Percentiles rank a stretch among this genome's conserved stretches.
Conservation (phyloP, 1,140 invertebrate genomes). For the Leptinotarsa lineolata region DNA sequence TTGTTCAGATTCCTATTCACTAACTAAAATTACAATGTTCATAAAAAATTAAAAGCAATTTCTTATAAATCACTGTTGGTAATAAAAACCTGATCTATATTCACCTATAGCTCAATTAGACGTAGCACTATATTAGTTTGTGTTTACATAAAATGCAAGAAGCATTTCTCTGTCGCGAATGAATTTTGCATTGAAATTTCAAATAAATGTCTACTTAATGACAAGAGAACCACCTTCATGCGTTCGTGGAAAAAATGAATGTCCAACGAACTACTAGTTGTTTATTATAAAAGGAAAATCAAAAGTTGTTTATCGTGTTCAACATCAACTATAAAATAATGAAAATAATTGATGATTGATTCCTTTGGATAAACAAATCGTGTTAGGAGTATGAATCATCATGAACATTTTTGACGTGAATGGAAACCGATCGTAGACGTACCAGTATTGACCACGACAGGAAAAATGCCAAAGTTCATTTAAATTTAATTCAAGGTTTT, state of each 20-base stretch:
- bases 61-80: too few species aligned
- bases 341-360: not conserved
- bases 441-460: not conserved
- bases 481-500: not conserved
- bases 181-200: not conserved
- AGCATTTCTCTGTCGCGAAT: not conserved
- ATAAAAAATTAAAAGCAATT: too few species aligned
- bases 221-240: not conserved
- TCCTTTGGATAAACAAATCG: not conserved
- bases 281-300: not conserved
- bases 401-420: not conserved
- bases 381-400: not conserved
- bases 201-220: not conserved
- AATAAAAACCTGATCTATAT: too few species aligned
- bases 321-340: slow-evolving; percentile 12
- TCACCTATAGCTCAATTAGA: not conserved
- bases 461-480: not conserved
- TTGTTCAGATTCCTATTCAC: too few species aligned
- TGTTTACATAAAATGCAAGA: not conserved
- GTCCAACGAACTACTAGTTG: slow-evolving; percentile 2
- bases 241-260: slow-evolving; percentile 11
- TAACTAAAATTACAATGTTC: too few species aligned
- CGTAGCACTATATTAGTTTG: not conserved
- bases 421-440: not conserved
- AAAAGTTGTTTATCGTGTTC: slow-evolving; percentile 25